Evolutionary conservation across 2,113 vertebrate genomes (phyloP).

Genomic region (Rallus limicola): DNA sequence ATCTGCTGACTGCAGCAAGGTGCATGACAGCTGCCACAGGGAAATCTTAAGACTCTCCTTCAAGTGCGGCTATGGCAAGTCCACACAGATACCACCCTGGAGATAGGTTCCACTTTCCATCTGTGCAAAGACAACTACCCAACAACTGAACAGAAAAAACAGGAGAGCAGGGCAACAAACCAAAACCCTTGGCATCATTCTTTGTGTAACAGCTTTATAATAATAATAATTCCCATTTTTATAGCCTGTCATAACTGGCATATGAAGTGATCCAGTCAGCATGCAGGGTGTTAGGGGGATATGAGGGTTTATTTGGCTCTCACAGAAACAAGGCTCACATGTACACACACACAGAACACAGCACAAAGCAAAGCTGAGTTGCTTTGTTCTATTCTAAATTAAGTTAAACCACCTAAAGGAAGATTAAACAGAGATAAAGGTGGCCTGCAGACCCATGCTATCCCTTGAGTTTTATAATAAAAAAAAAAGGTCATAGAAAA

Average conservation of each 20-base stretch:
- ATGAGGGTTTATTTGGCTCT: neutral
- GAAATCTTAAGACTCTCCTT: constrained; percentile 64
- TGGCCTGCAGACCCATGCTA: neutral
- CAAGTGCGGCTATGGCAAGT: constrained; percentile 56
- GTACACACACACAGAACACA: neutral
- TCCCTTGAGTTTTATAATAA: neutral
- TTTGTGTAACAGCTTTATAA: neutral
- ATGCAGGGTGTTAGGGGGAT: neutral
- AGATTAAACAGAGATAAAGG: neutral
- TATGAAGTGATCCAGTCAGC: constrained; percentile 13
- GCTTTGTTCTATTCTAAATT: neutral
- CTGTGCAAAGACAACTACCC: constrained; percentile 68
- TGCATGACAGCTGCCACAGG: constrained; percentile 54
- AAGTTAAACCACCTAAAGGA: neutral
- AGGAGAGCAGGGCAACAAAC: constrained; percentile 66
- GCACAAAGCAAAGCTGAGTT: constrained; percentile 14
- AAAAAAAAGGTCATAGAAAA: neutral
- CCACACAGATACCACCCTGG: constrained; percentile 59
- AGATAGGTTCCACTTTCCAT: constrained; percentile 52
- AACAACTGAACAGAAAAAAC: constrained; percentile 57
- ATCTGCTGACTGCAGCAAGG: constrained; percentile 66
- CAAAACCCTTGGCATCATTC: constrained; percentile 31
- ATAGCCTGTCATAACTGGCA: neutral
- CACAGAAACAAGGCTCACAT: neutral
- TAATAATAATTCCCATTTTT: neutral